Evolutionary conservation across 2,888 invertebrate species (phyloP).

Genomic region (Timema cristinae): DNA sequence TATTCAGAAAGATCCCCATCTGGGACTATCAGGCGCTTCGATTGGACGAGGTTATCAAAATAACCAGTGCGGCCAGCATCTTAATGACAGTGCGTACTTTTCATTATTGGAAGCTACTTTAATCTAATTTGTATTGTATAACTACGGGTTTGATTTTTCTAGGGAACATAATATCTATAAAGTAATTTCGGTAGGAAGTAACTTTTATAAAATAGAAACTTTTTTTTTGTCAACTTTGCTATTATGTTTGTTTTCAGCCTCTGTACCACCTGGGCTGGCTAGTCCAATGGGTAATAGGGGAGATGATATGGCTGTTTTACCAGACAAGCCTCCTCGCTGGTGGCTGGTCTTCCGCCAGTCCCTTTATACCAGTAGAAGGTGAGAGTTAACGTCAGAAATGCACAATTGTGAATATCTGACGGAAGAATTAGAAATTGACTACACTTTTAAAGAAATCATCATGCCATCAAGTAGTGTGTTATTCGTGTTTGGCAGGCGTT

Average conservation of each 20-base stretch:
- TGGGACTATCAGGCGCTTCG: slow-evolving; percentile 86
- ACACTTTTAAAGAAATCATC: no score
- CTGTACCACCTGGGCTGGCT: slow-evolving; percentile 41
- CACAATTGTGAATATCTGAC: no score
- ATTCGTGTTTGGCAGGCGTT: no score
- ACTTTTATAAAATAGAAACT: no score
- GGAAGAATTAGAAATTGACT: no score
- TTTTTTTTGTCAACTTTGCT: not conserved
- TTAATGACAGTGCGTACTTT: slow-evolving; percentile 28
- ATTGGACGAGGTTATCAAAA: slow-evolving; percentile 52
- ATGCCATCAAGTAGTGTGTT: no score
- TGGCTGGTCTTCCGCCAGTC: no score
- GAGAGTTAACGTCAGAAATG: no score
- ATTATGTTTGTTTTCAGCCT: slow-evolving; percentile 37
- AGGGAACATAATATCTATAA: no score
- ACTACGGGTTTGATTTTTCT: not conserved
- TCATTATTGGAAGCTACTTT: not conserved
- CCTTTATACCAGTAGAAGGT: no score
- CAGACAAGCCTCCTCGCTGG: slow-evolving; percentile 32
- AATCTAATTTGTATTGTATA: not conserved
- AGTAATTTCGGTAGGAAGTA: no score
- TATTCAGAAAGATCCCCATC: slow-evolving; percentile 71
- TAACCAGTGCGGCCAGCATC: slow-evolving; percentile 41
- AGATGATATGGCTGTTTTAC: slow-evolving; percentile 42
- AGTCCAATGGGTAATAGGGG: slow-evolving; percentile 43